Conservation (phyloP, 2,888 invertebrate species). For the Caenorhabditis macrosperma region DNA sequence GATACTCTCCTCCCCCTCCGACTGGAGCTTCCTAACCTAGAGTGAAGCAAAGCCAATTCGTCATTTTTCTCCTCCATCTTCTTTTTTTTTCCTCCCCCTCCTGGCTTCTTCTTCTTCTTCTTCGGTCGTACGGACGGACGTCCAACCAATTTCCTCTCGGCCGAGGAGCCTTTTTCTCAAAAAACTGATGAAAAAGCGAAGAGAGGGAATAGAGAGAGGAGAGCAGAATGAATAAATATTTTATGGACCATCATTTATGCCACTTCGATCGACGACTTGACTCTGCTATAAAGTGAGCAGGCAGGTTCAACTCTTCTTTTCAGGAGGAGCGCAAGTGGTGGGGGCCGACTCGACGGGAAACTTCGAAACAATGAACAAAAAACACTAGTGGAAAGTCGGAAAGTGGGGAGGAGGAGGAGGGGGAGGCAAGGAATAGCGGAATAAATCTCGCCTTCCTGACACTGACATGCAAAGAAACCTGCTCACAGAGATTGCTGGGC, state of each 20-base stretch:
- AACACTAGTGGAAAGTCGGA: neutral
- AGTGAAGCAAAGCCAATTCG: slow-evolving; percentile 22
- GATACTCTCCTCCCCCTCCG: too few species aligned
- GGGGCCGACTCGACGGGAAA: neutral
- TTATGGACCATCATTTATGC: slow-evolving; percentile 55
- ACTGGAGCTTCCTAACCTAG: neutral
- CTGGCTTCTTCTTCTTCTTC: neutral
- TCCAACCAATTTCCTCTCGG: slow-evolving; percentile 10
- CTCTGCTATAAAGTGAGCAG: neutral
- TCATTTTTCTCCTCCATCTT: slow-evolving; percentile 22
- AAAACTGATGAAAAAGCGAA: slow-evolving; percentile 26
- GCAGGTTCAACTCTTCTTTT: slow-evolving; percentile 16
- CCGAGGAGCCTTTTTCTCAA: slow-evolving; percentile 30
- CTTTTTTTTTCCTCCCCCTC: neutral
- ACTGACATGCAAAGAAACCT: slow-evolving; percentile 5
- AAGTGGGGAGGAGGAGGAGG: neutral
- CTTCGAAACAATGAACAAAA: neutral
- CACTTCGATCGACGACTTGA: slow-evolving; percentile 31
- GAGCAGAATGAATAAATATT: slow-evolving; percentile 46
- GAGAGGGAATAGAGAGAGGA: neutral
- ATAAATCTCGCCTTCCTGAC: slow-evolving; percentile 15
- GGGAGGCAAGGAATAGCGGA: neutral
- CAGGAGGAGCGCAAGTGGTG: neutral
- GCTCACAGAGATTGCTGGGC: neutral
- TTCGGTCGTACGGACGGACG: neutral